These are phyloP conservation scores for Pterostichus niger DNA, from an alignment of 2,888 invertebrate species.

Conservation along the genomic window DNA sequence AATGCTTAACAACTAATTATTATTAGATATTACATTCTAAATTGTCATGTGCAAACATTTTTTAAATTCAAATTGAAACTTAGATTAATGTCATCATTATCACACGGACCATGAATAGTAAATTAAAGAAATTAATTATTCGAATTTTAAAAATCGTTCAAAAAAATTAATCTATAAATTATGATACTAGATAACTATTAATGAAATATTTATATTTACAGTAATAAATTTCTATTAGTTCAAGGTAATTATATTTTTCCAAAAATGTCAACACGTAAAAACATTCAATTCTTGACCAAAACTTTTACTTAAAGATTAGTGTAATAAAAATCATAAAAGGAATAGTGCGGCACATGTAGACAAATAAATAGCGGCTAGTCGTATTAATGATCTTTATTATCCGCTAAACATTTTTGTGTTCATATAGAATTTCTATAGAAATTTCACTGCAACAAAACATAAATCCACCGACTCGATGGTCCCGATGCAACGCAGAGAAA, in stretches of 20 bases:
- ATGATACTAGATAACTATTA: constrained; percentile 16
- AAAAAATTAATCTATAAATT: constrained; percentile 47
- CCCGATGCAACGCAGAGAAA: constrained; percentile 27
- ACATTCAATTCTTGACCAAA: not conserved
- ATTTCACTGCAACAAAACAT: constrained; percentile 51
- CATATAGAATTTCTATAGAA: constrained; percentile 44
- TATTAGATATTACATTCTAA: constrained; percentile 11
- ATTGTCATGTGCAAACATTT: constrained; percentile 34
- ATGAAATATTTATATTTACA: constrained; percentile 35
- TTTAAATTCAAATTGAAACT: constrained; percentile 19
- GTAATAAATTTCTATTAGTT: constrained; percentile 43
- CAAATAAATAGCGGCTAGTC: not conserved
- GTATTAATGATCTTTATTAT: constrained; percentile 15
- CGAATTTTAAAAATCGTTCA: constrained; percentile 30
- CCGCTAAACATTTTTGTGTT: constrained; percentile 27
- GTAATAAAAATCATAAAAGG: not conserved
- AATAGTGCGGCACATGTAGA: constrained; percentile 2
- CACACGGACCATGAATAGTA: constrained; percentile 26
- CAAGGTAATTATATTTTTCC: constrained; percentile 18
- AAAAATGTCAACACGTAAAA: constrained; percentile 32
- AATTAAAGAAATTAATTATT: constrained; percentile 31
- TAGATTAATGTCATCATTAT: constrained; percentile 42
- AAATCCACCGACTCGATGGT: constrained; percentile 29
- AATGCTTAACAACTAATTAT: constrained; percentile 35
- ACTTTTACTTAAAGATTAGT: too few species aligned